Base-by-base conservation (phyloP, 2,797 vertebrate genomes). In the Orestias chungarensis region DNA sequence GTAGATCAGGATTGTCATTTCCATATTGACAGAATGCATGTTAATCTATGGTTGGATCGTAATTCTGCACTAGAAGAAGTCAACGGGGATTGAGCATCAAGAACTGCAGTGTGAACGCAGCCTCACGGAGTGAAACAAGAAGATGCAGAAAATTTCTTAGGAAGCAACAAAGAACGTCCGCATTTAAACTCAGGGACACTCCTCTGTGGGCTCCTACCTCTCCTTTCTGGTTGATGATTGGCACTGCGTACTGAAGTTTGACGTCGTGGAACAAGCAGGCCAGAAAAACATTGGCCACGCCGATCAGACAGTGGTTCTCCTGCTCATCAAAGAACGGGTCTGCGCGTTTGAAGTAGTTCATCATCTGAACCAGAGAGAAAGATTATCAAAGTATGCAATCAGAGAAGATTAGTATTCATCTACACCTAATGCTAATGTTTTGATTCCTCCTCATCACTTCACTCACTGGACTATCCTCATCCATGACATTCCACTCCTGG, bases 161-260 rank as follows among this genome's bases (percentile, higher is more conserved):
- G n/a, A n/a, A n/a, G n/a, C n/a, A n/a, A n/a, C n/a, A n/a, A n/a
- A n/a, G n/a, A n/a, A n/a, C n/a, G n/a, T n/a, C n/a, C n/a, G n/a
- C n/a, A n/a, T n/a, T n/a, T n/a, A n/a, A n/a, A n/a, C n/a, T n/a
- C n/a, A n/a, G n/a, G n/a, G n/a, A n/a, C n/a, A 27, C 25, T 9
- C n/a, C n/a, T 27, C 35, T 2, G n/a, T 38, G 11, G 11, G 68
- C 59, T 73, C 80, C 6, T 88, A 98, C 97, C 97, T 99, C 97
- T 86, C 97, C 97, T 84, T 97, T 98, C 93, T 99, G 97, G 88
- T 98, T 99, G 92, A 99, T 95, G 87, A 99, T 98, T 11, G 97
- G 97, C 31, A 98, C 96, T 0, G 96, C 97, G 0, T 99, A 99
- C 6, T 98, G 97, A n/a, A 99, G 93, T 84, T 97, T 98, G 77